Base-by-base conservation (phyloP, 2,113 vertebrate genomes). In the Rostratula benghalensis region DNA sequence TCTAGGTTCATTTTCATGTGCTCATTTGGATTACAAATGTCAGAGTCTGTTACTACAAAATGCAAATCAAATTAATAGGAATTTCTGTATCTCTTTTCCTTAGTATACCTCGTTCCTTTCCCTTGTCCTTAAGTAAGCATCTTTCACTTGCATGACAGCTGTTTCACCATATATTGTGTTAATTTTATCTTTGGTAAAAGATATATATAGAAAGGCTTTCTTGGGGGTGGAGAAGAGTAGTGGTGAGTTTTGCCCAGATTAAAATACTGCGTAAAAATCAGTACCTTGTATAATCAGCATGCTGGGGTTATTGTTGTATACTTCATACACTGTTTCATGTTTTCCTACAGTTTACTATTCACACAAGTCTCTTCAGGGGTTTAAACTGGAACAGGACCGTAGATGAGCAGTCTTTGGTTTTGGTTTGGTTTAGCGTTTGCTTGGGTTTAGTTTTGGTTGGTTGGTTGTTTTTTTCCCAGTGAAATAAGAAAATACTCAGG, bases 1-100 rank as follows among this genome's bases (percentile, higher is more conserved):
- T 73, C 45, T 65, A 70, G n/a, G 67, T 92, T 89, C 24, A 35
- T 92, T 95, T 96, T 83, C 35, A 13, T 57, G 48, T 87, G 90
- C 65, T 96, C 69, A 57, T 95, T 94, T 94, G 81, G 82, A 80
- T 85, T 96, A 93, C 89, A 95, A 93, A 93, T 93, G 80, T 93
- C 83, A 64, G 70, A 73, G 27, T 50, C 69, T 78, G 56, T 71
- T 75, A 75, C 39, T 35, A 53, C 31, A 92, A 73, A 80, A 96
- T 87, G 19, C 39, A 91, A 86, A 87, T 79, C 21, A 89, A 83
- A 95, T 82, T 87, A 93, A 45, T 89, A 65, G 48, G 18, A 91
- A 84, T 82, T 78, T 77, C 31, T 48, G 2, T 43, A 43, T 39
- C 65, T 79, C 60, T 89, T 89, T 93, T 60, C 43, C 56, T 70